Conservation (phyloP, 2,797 vertebrate genomes). For the Poeciliopsis turneri region DNA sequence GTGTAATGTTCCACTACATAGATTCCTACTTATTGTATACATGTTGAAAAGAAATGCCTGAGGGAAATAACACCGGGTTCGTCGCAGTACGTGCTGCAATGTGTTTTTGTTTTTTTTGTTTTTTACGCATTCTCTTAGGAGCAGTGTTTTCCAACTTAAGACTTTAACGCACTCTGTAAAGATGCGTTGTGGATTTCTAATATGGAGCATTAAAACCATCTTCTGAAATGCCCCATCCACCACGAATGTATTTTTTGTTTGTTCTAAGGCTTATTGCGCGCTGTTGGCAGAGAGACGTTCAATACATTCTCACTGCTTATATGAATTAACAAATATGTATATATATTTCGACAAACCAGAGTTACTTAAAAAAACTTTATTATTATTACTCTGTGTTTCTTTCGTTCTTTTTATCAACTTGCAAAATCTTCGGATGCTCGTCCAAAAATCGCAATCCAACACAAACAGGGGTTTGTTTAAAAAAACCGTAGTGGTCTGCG, state of each 20-base stretch:
- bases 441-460: neutral
- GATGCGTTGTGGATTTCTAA: neutral
- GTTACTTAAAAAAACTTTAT: neutral
- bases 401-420: neutral
- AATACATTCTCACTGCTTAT: neutral
- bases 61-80: neutral
- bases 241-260: neutral
- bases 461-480: neutral
- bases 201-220: neutral
- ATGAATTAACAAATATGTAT: too few species aligned
- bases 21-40: neutral
- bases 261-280: neutral
- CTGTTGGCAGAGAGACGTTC: neutral
- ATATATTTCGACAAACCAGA: neutral
- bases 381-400: neutral
- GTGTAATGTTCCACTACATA: neutral
- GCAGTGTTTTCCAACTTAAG: neutral
- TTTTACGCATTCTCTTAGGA: neutral
- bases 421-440: neutral
- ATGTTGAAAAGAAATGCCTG: neutral
- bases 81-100: neutral
- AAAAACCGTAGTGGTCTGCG: neutral
- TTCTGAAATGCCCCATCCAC: constrained; percentile 5
- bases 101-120: neutral
- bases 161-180: neutral